Percentiles rank a stretch among this genome's conserved stretches.
phyloP scores from a whole-genome alignment of 2,888 invertebrate species.

The Scotopteryx bipunctaria region DNA sequence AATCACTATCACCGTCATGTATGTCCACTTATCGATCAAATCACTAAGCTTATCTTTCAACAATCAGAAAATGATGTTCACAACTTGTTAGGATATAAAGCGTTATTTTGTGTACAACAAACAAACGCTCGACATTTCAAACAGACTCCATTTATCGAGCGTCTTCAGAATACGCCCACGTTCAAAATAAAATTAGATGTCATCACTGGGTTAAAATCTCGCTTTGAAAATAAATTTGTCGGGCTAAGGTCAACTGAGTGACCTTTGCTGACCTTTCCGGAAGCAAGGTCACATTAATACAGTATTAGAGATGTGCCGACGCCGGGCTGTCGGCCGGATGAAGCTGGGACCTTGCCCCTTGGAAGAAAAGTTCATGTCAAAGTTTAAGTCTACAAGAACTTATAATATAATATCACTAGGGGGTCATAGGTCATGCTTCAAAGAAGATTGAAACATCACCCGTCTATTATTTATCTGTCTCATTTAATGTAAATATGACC shows the following conservation, averaged over 20 bases:
- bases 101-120: not conserved
- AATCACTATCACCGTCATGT: too few relatives aligned
- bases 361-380: constrained; percentile 16
- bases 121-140: constrained; percentile 1
- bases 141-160: constrained; percentile 37
- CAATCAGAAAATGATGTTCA: too few relatives aligned
- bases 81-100: not conserved
- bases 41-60: too few relatives aligned
- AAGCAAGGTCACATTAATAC: constrained; percentile 62
- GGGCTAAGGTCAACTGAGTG: constrained; percentile 61
- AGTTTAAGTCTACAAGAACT: not conserved
- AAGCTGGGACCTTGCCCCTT: constrained; percentile 14
- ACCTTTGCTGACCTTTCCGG: constrained; percentile 68
- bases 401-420: not conserved
- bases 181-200: constrained; percentile 52
- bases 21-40: too few relatives aligned
- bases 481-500: too few relatives aligned
- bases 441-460: not conserved
- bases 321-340: constrained; percentile 13
- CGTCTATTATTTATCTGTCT: too few relatives aligned
- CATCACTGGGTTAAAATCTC: constrained; percentile 47
- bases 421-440: not conserved
- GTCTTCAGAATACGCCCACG: constrained; percentile 42
- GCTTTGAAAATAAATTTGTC: constrained; percentile 53
- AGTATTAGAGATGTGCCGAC: constrained; percentile 33